A percentile compares a stretch with the other conserved stretches of the same genome.
Evolutionary conservation across 2,888 invertebrate species (phyloP).

Genomic region (Coleophora flavipennella): DNA sequence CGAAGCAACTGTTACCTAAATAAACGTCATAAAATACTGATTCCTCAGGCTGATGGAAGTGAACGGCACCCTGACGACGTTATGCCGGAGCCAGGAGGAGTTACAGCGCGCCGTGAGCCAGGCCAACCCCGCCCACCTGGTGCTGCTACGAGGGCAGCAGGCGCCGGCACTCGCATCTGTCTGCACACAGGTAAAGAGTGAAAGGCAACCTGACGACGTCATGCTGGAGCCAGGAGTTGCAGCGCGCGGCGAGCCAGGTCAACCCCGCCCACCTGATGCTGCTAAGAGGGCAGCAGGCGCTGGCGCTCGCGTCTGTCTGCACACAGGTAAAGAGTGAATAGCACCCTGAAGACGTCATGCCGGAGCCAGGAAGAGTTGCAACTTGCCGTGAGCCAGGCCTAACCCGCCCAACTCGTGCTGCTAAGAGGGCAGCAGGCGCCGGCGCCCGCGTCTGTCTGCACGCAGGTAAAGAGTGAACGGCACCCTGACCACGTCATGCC

Average conservation of each 20-base stretch:
- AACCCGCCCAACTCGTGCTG: conserved; percentile 77
- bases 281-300: conserved; percentile 44
- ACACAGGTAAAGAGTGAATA: conserved; percentile 79
- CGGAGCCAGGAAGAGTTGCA: conserved; percentile 81
- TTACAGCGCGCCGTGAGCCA: conserved; percentile 76
- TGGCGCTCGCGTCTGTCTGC: conserved; percentile 49
- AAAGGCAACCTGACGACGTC: too few relatives aligned
- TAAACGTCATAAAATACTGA: too few relatives aligned
- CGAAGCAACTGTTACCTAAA: too few relatives aligned
- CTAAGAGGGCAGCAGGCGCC: conserved; percentile 44
- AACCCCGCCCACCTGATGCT: conserved; percentile 78
- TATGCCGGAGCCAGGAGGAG: conserved; percentile 80
- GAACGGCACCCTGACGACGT: conserved; percentile 82
- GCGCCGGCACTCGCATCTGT: conserved; percentile 50
- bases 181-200: conserved; percentile 56
- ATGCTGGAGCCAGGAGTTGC: too few relatives aligned
- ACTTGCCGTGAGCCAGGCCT: conserved; percentile 74
- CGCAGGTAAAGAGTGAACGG: conserved; percentile 81
- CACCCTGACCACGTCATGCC: conserved; percentile 78
- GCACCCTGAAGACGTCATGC: conserved; percentile 79
- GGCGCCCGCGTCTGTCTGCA: conserved; percentile 51
- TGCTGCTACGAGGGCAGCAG: conserved; percentile 60
- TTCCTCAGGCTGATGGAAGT: conserved; percentile 80
- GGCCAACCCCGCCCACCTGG: conserved; percentile 75
- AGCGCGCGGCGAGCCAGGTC: too few relatives aligned